Conservation (phyloP, 2,888 invertebrate species). For the Mythimna impura region DNA sequence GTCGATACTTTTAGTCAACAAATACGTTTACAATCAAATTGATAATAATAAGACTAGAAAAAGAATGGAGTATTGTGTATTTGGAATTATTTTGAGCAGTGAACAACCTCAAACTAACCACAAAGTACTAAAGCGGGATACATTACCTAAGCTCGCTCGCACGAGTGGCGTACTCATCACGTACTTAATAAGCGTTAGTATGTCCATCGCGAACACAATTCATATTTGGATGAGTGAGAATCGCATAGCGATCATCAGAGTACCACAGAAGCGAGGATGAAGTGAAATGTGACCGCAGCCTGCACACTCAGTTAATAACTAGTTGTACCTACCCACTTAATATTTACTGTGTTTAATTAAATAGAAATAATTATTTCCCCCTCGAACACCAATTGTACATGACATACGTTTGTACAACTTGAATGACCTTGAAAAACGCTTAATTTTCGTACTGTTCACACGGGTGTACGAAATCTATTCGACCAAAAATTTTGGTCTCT, state of each 20-base stretch:
- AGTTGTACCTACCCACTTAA: not conserved
- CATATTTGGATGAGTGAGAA: slow-evolving; percentile 43
- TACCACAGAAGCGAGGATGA: slow-evolving; percentile 17
- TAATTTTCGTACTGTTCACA: no score
- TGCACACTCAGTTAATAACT: slow-evolving; percentile 9
- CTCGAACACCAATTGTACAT: no score
- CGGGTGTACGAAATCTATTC: no score
- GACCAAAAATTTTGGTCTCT: no score
- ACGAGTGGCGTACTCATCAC: slow-evolving; percentile 21
- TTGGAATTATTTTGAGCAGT: not conserved
- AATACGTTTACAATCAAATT: not conserved
- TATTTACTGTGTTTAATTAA: not conserved
- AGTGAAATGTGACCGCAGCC: slow-evolving; percentile 32
- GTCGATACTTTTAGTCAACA: no score
- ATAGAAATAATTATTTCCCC: not conserved
- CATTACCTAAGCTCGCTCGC: slow-evolving; percentile 16
- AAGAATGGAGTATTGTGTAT: not conserved
- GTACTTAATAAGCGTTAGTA: slow-evolving; percentile 47
- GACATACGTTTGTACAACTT: no score
- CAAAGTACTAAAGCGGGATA: slow-evolving; percentile 15
- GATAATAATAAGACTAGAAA: not conserved
- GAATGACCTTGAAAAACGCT: no score
- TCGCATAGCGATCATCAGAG: slow-evolving; percentile 38
- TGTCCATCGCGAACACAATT: slow-evolving; percentile 31
- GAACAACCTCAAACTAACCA: slow-evolving; percentile 2